Conservation (phyloP, 2,888 invertebrate genomes). For the Poecilobothrus nobilitatus region DNA sequence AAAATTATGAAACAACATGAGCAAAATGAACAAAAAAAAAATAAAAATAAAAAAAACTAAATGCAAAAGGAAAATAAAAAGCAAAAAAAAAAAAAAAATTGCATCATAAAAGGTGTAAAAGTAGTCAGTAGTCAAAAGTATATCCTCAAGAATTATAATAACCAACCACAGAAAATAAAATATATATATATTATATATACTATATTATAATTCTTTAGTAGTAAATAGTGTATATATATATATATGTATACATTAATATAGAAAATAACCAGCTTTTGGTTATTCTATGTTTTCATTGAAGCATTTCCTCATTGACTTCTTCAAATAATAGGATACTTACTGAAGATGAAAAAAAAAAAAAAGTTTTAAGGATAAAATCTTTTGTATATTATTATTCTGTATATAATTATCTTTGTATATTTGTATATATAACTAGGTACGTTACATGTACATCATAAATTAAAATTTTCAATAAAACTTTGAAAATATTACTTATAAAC, state of each 20-base stretch:
- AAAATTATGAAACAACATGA: not conserved
- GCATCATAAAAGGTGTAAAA: slow-evolving; percentile 1
- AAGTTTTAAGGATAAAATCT: not conserved
- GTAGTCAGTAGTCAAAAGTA: not conserved
- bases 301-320: slow-evolving; percentile 1
- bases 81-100: not conserved
- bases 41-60: not conserved
- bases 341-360: not conserved
- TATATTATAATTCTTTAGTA: too few relatives aligned
- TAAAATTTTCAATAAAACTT: too few relatives aligned
- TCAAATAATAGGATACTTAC: not conserved
- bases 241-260: not conserved
- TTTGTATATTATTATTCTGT: not conserved
- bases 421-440: too few relatives aligned
- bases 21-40: not conserved
- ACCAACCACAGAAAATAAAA: not conserved
- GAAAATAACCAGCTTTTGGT: not conserved
- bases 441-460: too few relatives aligned
- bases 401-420: too few relatives aligned
- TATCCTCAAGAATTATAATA: not conserved
- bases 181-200: not conserved
- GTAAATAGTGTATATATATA: too few relatives aligned
- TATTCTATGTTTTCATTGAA: not conserved
- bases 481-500: too few relatives aligned
- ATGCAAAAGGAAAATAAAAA: not conserved